Evolutionary conservation across 2,113 vertebrate genomes (phyloP).

Genomic region (Ptilonorhynchus violaceus): DNA sequence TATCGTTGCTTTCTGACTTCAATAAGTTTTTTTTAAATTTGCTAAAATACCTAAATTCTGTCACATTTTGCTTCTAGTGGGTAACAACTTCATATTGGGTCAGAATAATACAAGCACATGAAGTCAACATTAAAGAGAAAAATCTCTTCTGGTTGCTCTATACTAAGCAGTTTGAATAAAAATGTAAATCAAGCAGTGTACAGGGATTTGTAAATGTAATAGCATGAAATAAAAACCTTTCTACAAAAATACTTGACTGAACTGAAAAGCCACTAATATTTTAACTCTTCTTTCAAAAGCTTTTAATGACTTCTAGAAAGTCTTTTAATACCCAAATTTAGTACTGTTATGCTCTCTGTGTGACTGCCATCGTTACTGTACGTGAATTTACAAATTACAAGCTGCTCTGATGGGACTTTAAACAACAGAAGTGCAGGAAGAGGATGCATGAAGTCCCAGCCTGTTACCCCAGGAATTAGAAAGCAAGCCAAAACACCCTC

Average conservation of each 20-base stretch:
- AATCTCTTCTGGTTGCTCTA: not conserved
- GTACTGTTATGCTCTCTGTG: not conserved
- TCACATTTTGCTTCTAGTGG: not conserved
- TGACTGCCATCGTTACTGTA: not conserved
- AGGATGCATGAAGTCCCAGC: not conserved
- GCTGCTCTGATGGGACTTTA: not conserved
- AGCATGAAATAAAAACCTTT: not conserved
- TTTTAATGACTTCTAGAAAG: not conserved
- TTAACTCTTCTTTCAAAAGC: not conserved
- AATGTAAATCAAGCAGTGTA: not conserved
- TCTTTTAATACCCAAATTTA: not conserved
- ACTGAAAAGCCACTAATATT: not conserved
- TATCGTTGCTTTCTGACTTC: not conserved
- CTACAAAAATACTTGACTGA: not conserved
- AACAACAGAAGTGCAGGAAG: not conserved
- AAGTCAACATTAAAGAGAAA: not conserved
- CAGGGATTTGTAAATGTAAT: not conserved
- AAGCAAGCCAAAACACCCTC: not conserved
- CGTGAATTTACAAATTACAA: not conserved
- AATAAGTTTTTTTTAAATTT: not conserved
- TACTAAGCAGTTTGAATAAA: not conserved
- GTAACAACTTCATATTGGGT: not conserved
- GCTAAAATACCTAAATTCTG: not conserved
- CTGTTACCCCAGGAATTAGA: not conserved
- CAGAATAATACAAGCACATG: not conserved